Evolutionary conservation across 2,113 vertebrate species (phyloP).

Genomic region (Triplophysa dalaica): DNA sequence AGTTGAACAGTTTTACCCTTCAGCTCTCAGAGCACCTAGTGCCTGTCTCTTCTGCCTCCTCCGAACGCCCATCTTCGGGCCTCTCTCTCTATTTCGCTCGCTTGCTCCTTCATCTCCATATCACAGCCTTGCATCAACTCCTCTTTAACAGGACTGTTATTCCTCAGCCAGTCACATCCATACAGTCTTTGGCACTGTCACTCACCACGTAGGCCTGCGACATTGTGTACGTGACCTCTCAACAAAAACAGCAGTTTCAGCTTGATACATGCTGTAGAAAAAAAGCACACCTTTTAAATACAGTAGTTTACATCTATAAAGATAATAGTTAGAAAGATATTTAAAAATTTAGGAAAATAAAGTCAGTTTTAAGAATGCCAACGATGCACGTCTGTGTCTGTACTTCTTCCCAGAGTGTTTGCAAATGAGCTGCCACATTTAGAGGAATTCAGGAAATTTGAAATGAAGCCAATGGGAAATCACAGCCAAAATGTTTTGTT

Average conservation of each 20-base stretch:
- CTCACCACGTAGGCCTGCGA: conserved; percentile 37
- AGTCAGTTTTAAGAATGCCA: conserved; percentile 53
- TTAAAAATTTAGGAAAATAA: conserved; percentile 56
- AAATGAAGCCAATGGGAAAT: background rate
- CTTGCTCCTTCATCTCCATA: conserved; percentile 17
- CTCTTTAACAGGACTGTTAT: conserved; percentile 51
- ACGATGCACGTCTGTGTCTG: conserved; percentile 44
- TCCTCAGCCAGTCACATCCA: conserved; percentile 41
- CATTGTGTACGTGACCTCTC: conserved; percentile 52
- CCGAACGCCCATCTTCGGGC: conserved; percentile 14
- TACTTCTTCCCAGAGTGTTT: conserved; percentile 37
- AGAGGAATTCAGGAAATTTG: background rate
- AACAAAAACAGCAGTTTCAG: conserved; percentile 45
- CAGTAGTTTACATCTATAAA: conserved; percentile 52
- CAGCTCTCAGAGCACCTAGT: conserved; percentile 48
- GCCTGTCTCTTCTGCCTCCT: conserved; percentile 41
- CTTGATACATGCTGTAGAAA: conserved; percentile 55
- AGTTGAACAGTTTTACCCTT: conserved; percentile 30
- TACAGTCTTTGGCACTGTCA: conserved; percentile 18
- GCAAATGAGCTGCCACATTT: background rate
- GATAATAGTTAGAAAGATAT: conserved; percentile 55
- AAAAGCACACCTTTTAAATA: conserved; percentile 60
- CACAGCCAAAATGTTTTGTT: background rate
- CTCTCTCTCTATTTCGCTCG: conserved; percentile 8
- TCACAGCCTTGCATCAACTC: conserved; percentile 35